A percentile compares a stretch with the other conserved stretches of the same genome.
These are phyloP conservation scores for Xylophagus ater DNA, from an alignment of 2,888 invertebrate species.

Conservation along the genomic window DNA sequence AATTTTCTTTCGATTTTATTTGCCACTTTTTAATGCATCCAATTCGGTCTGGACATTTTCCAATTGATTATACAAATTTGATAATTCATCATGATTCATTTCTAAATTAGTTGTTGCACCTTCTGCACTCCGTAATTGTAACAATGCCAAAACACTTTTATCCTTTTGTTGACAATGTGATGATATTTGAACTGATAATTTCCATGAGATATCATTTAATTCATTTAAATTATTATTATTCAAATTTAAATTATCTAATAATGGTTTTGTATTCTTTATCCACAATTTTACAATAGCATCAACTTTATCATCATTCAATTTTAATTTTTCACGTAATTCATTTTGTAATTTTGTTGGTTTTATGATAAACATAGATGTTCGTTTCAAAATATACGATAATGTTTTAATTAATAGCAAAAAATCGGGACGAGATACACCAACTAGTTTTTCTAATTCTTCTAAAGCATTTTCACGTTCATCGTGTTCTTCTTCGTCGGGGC, in stretches of 20 bases:
- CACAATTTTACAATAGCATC: conserved; percentile 45
- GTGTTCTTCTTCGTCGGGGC: conserved; percentile 22
- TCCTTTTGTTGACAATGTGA: conserved; percentile 40
- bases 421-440: conserved; percentile 32
- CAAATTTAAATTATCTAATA: conserved; percentile 41
- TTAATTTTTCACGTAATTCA: conserved; percentile 41
- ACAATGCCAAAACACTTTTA: conserved; percentile 39
- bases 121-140: conserved; percentile 39
- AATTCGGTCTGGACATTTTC: conserved; percentile 43
- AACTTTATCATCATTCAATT: conserved; percentile 43
- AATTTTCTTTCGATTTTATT: too few relatives aligned
- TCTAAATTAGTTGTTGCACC: conserved; percentile 41
- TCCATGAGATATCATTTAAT: conserved; percentile 45
- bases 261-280: conserved; percentile 43
- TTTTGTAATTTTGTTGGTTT: conserved; percentile 44
- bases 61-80: conserved; percentile 43
- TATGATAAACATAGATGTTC: conserved; percentile 42
- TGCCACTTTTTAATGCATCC: conserved; percentile 27
- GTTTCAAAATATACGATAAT: conserved; percentile 41
- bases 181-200: conserved; percentile 43
- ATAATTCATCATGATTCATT: conserved; percentile 42
- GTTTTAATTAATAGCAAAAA: conserved; percentile 36
- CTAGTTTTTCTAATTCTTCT: conserved; percentile 34
- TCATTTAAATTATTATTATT: conserved; percentile 37
- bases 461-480: conserved; percentile 33